Percentiles rank a stretch among this genome's conserved stretches.
phyloP scores from a whole-genome alignment of 2,113 vertebrate species.

The Morone saxatilis region DNA sequence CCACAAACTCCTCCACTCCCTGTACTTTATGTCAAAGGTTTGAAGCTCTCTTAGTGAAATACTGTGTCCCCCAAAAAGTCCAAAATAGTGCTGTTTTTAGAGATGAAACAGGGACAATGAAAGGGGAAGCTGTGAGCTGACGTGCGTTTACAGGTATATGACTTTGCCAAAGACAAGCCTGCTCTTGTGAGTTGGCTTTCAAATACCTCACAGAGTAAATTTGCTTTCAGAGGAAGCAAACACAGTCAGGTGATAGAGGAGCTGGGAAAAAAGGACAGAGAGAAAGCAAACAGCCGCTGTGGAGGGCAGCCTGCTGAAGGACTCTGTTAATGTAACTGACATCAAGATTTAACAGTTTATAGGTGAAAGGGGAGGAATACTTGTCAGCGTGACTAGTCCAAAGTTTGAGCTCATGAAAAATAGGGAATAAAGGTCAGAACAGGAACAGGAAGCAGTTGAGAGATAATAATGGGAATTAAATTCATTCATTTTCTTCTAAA shows the following conservation, averaged over 20 bases:
- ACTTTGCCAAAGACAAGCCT: slow-evolving; percentile 56
- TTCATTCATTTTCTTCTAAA: slow-evolving; percentile 14
- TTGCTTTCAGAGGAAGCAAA: slow-evolving; percentile 66
- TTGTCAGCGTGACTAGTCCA: background rate
- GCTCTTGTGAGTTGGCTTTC: slow-evolving; percentile 57
- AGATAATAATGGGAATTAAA: slow-evolving; percentile 11
- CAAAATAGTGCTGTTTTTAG: background rate
- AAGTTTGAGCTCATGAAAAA: background rate
- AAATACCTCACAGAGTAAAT: slow-evolving; percentile 38
- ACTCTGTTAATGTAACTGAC: background rate
- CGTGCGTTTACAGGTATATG: slow-evolving; percentile 46
- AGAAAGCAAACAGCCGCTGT: background rate
- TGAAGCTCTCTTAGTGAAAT: background rate
- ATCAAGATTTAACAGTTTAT: background rate
- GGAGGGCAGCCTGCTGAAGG: background rate
- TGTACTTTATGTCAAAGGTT: background rate
- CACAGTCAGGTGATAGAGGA: slow-evolving; percentile 52
- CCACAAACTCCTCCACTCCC: background rate
- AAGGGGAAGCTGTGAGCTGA: slow-evolving; percentile 19
- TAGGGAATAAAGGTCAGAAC: slow-evolving; percentile 1
- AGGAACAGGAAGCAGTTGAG: background rate
- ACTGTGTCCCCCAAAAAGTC: background rate
- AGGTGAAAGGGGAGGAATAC: background rate
- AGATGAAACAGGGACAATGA: slow-evolving; percentile 16
- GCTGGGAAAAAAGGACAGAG: background rate